Evolutionary conservation across 2,113 vertebrate genomes (phyloP).

Genomic region (Anguilla japonica): DNA sequence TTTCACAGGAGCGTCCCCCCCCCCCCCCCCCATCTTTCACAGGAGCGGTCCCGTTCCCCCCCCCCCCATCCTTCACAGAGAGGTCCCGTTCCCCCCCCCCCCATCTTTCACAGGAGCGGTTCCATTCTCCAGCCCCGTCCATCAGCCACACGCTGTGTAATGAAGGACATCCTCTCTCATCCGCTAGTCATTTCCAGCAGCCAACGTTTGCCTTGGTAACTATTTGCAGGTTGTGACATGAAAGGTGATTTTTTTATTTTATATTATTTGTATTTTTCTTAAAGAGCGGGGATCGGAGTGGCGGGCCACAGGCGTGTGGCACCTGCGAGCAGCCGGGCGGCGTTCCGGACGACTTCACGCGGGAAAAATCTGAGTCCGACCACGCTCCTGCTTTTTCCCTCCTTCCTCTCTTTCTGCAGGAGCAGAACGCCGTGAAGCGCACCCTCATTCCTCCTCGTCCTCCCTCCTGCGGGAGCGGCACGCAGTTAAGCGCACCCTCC

Average conservation of each 20-base stretch:
- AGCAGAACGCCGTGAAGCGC: background rate
- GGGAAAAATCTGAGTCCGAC: constrained; percentile 71
- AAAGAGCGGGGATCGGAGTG: background rate
- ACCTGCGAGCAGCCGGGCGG: background rate
- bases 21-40: background rate
- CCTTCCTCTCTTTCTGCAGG: background rate
- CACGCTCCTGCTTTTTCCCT: background rate
- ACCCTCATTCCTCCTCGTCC: background rate
- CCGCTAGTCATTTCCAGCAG: background rate
- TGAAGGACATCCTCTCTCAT: background rate
- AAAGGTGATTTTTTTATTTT: background rate
- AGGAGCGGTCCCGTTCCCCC: background rate
- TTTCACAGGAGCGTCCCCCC: too few species aligned
- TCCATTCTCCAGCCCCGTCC: background rate
- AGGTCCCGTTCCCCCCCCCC: background rate
- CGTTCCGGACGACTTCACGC: constrained; percentile 47
- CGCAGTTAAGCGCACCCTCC: background rate
- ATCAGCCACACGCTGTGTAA: background rate
- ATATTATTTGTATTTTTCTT: too few species aligned
- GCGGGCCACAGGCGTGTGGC: background rate
- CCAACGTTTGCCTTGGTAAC: background rate
- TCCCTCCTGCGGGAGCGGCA: background rate
- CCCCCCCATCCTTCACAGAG: background rate
- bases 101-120: background rate
- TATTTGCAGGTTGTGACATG: background rate